Conservation (phyloP, 2,113 vertebrate species). For the Vulpes ferrilata region DNA sequence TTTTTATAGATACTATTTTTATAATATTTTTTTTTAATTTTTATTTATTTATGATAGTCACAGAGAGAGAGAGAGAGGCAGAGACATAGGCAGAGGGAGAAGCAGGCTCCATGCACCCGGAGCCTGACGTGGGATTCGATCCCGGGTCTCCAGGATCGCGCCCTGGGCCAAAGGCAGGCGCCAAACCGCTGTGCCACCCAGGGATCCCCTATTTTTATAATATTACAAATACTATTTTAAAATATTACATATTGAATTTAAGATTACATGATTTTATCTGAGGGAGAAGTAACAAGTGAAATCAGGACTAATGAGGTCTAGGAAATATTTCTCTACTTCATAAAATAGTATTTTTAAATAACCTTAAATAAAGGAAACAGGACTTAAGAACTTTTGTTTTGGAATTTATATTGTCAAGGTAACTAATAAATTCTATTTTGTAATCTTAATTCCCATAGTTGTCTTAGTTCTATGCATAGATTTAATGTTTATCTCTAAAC, state of each 20-base stretch:
- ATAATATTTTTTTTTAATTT: not conserved
- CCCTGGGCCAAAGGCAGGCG: too few species aligned
- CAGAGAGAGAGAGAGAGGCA: too few species aligned
- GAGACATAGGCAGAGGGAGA: too few species aligned
- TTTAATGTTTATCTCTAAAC: not conserved
- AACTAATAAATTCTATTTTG: conserved; percentile 18
- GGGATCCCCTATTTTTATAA: not conserved
- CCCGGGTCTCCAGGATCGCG: too few species aligned
- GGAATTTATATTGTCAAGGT: not conserved
- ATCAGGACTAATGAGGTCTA: not conserved
- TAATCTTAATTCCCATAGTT: not conserved
- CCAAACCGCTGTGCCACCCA: too few species aligned
- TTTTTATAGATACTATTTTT: not conserved
- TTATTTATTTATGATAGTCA: too few species aligned
- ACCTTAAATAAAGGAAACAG: not conserved
- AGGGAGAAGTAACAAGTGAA: conserved; percentile 25
- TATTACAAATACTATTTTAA: not conserved
- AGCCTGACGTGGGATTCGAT: too few species aligned
- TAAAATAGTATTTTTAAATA: conserved; percentile 2
- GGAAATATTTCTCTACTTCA: conserved; percentile 10
- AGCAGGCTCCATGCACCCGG: too few species aligned
- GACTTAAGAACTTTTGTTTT: not conserved
- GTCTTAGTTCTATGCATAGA: not conserved
- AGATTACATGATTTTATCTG: conserved; percentile 30
- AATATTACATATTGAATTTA: not conserved